A percentile compares a stretch with the other conserved stretches of the same genome.
Evolutionary conservation across 1,140 invertebrate genomes (phyloP).

Genomic region (Zaprionus capensis): DNA sequence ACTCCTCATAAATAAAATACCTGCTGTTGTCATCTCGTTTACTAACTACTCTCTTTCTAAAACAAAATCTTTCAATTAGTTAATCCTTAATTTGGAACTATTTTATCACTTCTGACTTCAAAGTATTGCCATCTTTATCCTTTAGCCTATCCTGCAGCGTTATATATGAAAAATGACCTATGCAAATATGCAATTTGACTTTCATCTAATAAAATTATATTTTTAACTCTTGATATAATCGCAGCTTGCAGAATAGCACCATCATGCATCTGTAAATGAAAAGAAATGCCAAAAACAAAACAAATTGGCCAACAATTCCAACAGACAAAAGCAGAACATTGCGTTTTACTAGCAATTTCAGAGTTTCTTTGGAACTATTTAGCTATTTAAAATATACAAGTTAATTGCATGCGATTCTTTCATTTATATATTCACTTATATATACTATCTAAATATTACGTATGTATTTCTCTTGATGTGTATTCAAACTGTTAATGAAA

Average conservation of each 20-base stretch:
- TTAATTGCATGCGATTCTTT: slow-evolving; percentile 40
- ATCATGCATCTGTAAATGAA: slow-evolving; percentile 83
- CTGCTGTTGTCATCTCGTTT: slow-evolving; percentile 9
- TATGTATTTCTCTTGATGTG: slow-evolving; percentile 30
- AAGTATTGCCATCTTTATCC: slow-evolving; percentile 73
- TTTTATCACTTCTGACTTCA: slow-evolving; percentile 48
- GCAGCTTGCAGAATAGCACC: slow-evolving; percentile 84
- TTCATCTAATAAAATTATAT: slow-evolving; percentile 48
- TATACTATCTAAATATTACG: neutral
- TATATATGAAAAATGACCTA: slow-evolving; percentile 9
- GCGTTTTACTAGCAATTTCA: slow-evolving; percentile 10
- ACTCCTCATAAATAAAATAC: slow-evolving; percentile 28
- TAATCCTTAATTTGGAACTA: slow-evolving; percentile 6
- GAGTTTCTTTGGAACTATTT: slow-evolving; percentile 20
- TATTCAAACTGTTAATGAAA: slow-evolving; percentile 35
- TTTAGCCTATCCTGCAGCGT: slow-evolving; percentile 57
- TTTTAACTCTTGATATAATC: slow-evolving; percentile 47
- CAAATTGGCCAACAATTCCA: slow-evolving; percentile 17
- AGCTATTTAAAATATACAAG: slow-evolving; percentile 12
- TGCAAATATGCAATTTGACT: slow-evolving; percentile 28
- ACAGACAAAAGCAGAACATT: slow-evolving; percentile 5
- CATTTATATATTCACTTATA: neutral
- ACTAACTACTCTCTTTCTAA: slow-evolving; percentile 15
- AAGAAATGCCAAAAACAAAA: slow-evolving; percentile 25
- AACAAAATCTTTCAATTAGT: slow-evolving; percentile 20